phyloP scores from a whole-genome alignment of 2,888 invertebrate genomes.

The Himalopsyche anomala region DNA sequence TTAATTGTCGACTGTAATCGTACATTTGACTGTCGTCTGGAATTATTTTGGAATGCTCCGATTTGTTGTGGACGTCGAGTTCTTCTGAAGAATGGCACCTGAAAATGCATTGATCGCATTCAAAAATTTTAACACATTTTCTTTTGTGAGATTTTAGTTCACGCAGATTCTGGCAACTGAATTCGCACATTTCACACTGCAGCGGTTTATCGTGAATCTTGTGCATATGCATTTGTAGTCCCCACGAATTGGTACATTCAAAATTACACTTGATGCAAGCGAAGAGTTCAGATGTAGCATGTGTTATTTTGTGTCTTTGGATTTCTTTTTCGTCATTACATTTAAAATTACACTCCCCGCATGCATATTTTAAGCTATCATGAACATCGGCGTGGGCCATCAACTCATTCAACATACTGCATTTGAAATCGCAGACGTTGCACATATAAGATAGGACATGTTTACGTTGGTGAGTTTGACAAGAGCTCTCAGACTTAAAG shows the following conservation, averaged over 20 bases:
- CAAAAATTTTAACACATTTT: neutral
- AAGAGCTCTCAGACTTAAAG: neutral
- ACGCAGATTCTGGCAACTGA: neutral
- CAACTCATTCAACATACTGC: neutral
- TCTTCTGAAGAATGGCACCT: neutral
- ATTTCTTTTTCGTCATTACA: neutral
- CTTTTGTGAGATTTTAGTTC: neutral
- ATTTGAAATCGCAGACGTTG: neutral
- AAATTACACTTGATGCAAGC: neutral
- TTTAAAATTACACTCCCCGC: neutral
- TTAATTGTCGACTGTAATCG: neutral
- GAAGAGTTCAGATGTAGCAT: constrained; percentile 6
- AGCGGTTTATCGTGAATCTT: neutral
- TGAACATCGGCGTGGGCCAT: neutral
- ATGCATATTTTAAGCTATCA: neutral
- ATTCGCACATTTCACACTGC: neutral
- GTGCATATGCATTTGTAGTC: neutral
- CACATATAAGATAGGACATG: neutral
- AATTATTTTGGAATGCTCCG: constrained; percentile 3
- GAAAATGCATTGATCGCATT: neutral
- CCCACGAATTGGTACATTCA: neutral
- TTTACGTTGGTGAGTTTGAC: neutral
- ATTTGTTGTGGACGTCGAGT: neutral
- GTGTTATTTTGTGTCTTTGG: neutral
- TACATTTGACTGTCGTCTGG: neutral